These are phyloP conservation scores for Neuroscelio doddi DNA, from an alignment of 2,888 invertebrate genomes.

Conservation along the genomic window DNA sequence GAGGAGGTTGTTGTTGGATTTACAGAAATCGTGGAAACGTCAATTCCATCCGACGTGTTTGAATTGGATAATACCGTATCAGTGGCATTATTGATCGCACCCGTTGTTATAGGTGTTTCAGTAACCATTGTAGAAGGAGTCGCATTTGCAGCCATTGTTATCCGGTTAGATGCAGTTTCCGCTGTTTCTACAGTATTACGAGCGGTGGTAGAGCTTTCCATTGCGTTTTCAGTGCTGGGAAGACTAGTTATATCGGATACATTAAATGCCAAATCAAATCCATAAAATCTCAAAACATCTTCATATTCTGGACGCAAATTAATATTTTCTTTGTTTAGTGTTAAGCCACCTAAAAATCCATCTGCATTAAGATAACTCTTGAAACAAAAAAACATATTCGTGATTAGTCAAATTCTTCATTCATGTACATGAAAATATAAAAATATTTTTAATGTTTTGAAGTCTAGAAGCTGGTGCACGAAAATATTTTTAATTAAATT, in stretches of 20 bases:
- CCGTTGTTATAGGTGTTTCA: conserved; percentile 22
- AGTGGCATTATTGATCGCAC: conserved; percentile 41
- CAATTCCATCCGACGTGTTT: conserved; percentile 4
- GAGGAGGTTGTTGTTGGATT: no score
- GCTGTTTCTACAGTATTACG: conserved; percentile 14
- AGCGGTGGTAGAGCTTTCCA: conserved; percentile 17
- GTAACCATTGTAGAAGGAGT: conserved; percentile 29
- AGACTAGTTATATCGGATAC: conserved; percentile 27
- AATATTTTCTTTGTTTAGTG: conserved; percentile 85
- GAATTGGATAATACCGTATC: conserved; percentile 41
- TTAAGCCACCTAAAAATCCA: conserved; percentile 86
- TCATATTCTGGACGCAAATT: conserved; percentile 83
- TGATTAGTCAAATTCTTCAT: no score
- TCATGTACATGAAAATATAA: no score
- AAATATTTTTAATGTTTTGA: no score
- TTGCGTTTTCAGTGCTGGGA: conserved; percentile 14
- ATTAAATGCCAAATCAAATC: conserved; percentile 78
- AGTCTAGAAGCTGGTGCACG: no score
- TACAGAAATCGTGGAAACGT: neutral
- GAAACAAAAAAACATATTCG: no score
- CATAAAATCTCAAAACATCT: conserved; percentile 83
- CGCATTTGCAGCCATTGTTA: conserved; percentile 23
- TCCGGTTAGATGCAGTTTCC: conserved; percentile 30
- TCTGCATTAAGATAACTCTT: conserved; percentile 90
- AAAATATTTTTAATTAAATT: no score